Percentiles rank a stretch among this genome's conserved stretches.
Evolutionary conservation across 2,113 vertebrate genomes (phyloP).

Genomic region (Triplophysa siluroides): DNA sequence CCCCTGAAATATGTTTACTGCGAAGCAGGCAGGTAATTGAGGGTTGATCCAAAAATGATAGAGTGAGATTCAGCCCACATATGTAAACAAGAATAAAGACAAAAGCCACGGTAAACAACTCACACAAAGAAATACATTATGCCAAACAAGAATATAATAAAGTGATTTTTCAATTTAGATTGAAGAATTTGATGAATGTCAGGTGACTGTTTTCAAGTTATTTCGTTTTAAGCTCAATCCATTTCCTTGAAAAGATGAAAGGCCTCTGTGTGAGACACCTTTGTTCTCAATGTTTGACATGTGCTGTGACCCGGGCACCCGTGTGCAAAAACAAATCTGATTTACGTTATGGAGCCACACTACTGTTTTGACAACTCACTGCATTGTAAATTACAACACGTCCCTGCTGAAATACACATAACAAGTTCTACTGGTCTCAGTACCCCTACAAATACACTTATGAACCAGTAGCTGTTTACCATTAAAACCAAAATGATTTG

Average conservation of each 20-base stretch:
- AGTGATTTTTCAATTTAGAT: not conserved
- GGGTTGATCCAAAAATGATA: conserved; percentile 21
- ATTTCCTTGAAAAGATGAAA: conserved; percentile 12
- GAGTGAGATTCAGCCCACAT: not conserved
- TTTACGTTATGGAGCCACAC: not conserved
- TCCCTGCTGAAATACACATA: too few species aligned
- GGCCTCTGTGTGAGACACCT: not conserved
- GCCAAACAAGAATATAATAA: not conserved
- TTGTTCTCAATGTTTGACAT: conserved; percentile 18
- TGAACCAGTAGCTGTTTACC: too few species aligned
- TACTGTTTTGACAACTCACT: not conserved
- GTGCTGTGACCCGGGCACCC: not conserved
- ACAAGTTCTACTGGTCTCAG: too few species aligned
- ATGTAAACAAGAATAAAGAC: conserved; percentile 3
- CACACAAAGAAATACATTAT: not conserved
- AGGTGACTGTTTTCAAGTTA: not conserved
- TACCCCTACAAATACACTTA: too few species aligned
- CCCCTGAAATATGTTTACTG: conserved; percentile 11
- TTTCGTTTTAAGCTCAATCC: not conserved
- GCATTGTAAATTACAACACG: not conserved
- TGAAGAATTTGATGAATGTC: not conserved
- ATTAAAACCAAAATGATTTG: too few species aligned
- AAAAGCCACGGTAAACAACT: not conserved
- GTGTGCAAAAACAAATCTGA: not conserved
- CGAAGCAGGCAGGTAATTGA: conserved; percentile 22